Evolutionary conservation across 2,797 vertebrate species (phyloP).

Genomic region (Neoniphon sammara): DNA sequence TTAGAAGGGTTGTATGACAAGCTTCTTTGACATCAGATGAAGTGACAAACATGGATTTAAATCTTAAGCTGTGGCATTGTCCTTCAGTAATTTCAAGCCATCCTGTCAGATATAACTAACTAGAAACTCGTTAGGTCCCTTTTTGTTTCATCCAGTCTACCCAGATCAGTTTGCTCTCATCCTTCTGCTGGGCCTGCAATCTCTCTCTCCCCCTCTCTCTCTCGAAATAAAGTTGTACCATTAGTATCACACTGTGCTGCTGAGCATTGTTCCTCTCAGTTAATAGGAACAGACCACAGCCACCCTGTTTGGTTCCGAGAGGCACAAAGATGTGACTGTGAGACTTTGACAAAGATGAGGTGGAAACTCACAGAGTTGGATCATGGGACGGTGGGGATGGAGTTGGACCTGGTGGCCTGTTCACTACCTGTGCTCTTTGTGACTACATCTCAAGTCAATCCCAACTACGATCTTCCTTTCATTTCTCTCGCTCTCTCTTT

Average conservation of each 20-base stretch:
- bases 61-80: slow-evolving; percentile 13
- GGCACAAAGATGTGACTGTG: slow-evolving; percentile 15
- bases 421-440: slow-evolving; percentile 39
- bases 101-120: slow-evolving; percentile 2
- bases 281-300: slow-evolving; percentile 11
- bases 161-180: slow-evolving; percentile 34
- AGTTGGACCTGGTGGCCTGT: slow-evolving; percentile 26
- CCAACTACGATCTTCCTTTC: neutral
- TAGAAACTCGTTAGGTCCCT: slow-evolving; percentile 10
- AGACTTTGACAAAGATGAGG: slow-evolving; percentile 25
- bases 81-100: slow-evolving; percentile 24
- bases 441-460: slow-evolving; percentile 33
- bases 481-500: neutral
- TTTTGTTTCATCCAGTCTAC: slow-evolving; percentile 19
- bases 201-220: slow-evolving; percentile 39
- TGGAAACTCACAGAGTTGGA: slow-evolving; percentile 20
- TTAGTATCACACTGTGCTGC: slow-evolving; percentile 29
- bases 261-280: slow-evolving; percentile 32
- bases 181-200: slow-evolving; percentile 41
- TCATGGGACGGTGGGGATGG: slow-evolving; percentile 19
- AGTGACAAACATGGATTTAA: slow-evolving; percentile 31
- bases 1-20: slow-evolving; percentile 23
- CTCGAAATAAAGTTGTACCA: slow-evolving; percentile 28
- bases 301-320: slow-evolving; percentile 18
- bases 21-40: slow-evolving; percentile 26